Conservation (phyloP, 2,888 invertebrate genomes). For the Hyposoter dolosus region DNA sequence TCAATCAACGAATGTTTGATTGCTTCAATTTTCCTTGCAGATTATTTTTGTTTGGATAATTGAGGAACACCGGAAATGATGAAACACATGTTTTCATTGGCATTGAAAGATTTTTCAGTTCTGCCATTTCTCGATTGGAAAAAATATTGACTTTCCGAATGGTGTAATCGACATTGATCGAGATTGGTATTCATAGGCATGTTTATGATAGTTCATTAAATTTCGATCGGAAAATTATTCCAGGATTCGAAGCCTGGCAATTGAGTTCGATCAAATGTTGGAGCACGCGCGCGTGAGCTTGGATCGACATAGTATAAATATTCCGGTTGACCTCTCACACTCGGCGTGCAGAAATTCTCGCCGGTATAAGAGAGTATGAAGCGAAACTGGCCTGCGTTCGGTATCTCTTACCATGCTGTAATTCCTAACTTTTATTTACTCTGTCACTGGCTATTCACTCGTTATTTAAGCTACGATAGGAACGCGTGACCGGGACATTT, state of each 20-base stretch:
- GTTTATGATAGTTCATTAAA: conserved; percentile 2
- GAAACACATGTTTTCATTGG: neutral
- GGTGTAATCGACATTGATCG: conserved; percentile 15
- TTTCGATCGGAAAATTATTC: neutral
- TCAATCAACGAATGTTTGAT: neutral
- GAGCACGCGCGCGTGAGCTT: conserved; percentile 5
- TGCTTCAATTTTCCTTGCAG: neutral
- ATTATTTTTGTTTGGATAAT: neutral
- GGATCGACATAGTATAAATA: conserved; percentile 10
- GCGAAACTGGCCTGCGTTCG: conserved; percentile 49
- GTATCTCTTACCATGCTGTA: conserved; percentile 47
- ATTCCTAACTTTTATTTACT: conserved; percentile 63
- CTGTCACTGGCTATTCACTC: conserved; percentile 51
- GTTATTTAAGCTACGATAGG: conserved; percentile 61
- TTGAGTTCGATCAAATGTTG: conserved; percentile 13
- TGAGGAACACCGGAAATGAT: neutral
- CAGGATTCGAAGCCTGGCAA: conserved; percentile 5
- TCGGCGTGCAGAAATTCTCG: conserved; percentile 50
- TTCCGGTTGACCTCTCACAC: conserved; percentile 44
- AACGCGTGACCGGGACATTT: conserved; percentile 69
- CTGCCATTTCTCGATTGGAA: neutral
- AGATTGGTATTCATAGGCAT: neutral
- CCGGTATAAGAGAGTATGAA: conserved; percentile 12
- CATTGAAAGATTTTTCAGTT: neutral
- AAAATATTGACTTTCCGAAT: neutral